phyloP scores from a whole-genome alignment of 2,113 vertebrate species.

The Cyprinodon brontotheroides region DNA sequence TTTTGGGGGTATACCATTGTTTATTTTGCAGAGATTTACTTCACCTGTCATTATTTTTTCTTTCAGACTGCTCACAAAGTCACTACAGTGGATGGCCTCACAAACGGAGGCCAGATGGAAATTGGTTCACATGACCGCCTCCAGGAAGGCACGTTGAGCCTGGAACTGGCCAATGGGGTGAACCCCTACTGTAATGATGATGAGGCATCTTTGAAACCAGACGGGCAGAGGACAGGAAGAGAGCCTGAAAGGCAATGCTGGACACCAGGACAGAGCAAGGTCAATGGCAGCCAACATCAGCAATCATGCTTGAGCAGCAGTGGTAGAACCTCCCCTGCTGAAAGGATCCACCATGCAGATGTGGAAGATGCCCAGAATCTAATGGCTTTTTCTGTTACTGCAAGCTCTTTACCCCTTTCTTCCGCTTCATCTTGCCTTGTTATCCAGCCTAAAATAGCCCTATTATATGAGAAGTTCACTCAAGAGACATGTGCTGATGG shows the following conservation, averaged over 20 bases:
- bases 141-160: slow-evolving; percentile 88
- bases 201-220: slow-evolving; percentile 67
- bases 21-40: slow-evolving; percentile 13
- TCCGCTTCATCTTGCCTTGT: slow-evolving; percentile 65
- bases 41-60: slow-evolving; percentile 32
- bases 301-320: slow-evolving; percentile 66
- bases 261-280: slow-evolving; percentile 73
- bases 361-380: slow-evolving; percentile 92
- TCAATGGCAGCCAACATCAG: slow-evolving; percentile 69
- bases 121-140: slow-evolving; percentile 94
- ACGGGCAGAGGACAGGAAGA: slow-evolving; percentile 77
- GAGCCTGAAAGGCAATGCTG: slow-evolving; percentile 59
- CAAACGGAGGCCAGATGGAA: slow-evolving; percentile 97
- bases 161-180: slow-evolving; percentile 87
- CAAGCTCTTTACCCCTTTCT: slow-evolving; percentile 83
- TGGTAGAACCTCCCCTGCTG: slow-evolving; percentile 35
- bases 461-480: slow-evolving; percentile 91
- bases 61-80: slow-evolving; percentile 88
- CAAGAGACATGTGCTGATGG: slow-evolving; percentile 85
- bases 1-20: background rate
- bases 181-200: slow-evolving; percentile 78
- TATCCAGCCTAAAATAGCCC: slow-evolving; percentile 72
- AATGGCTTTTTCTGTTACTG: slow-evolving; percentile 91
- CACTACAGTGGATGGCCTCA: slow-evolving; percentile 94
- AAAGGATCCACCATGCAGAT: slow-evolving; percentile 73